Percentiles rank a stretch among this genome's conserved stretches.
Evolutionary conservation across 1,140 invertebrate genomes (phyloP).

Genomic region (Melanaphis sacchari): DNA sequence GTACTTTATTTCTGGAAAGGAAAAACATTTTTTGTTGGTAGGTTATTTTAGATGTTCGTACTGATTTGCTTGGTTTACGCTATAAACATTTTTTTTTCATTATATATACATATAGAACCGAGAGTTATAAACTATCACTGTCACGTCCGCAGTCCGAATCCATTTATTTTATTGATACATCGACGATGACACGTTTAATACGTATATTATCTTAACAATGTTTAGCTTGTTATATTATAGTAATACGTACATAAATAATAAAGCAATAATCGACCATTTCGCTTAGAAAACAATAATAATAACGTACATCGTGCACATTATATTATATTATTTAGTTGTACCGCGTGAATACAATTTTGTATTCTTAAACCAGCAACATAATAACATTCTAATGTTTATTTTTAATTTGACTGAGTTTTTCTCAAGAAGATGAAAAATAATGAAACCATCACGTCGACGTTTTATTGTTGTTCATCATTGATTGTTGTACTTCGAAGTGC

Average conservation of each 20-base stretch:
- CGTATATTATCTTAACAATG: not conserved
- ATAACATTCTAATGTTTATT: not conserved
- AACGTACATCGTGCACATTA: not conserved
- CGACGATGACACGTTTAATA: not conserved
- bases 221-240: not conserved
- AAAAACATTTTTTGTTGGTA: not conserved
- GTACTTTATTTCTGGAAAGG: no score
- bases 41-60: not conserved
- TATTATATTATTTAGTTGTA: not conserved
- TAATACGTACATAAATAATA: not conserved
- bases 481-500: not conserved
- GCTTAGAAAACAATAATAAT: not conserved
- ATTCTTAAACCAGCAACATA: not conserved
- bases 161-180: not conserved
- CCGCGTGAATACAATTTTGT: not conserved
- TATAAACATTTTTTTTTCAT: not conserved
- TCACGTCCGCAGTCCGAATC: not conserved
- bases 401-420: not conserved
- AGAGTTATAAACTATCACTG: not conserved
- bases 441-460: not conserved
- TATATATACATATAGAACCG: no score
- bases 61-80: not conserved
- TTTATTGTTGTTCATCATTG: not conserved
- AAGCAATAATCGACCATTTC: not conserved
- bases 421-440: not conserved